Conservation (phyloP, 2,113 vertebrate genomes). For the Oenanthe melanoleuca region DNA sequence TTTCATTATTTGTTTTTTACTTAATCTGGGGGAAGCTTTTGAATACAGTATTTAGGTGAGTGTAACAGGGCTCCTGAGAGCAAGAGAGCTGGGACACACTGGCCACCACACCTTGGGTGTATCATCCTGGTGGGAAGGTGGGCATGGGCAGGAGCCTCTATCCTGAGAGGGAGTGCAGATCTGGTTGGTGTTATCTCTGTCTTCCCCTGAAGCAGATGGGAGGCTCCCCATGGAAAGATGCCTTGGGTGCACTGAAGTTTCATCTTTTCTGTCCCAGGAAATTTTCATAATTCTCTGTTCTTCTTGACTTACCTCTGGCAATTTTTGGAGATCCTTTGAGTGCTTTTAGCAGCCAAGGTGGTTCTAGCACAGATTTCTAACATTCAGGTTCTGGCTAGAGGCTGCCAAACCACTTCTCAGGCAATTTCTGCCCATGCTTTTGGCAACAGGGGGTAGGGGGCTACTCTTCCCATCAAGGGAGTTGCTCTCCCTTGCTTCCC, state of each 20-base stretch:
- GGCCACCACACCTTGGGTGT: accelerated
- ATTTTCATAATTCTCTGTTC: neutral
- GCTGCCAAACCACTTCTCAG: neutral
- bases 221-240: neutral
- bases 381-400: neutral
- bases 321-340: neutral
- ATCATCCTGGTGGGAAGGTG: neutral
- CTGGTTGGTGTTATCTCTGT: accelerated
- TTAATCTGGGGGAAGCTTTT: neutral
- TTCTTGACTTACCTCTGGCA: neutral
- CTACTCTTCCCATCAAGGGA: neutral
- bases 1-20: conserved; percentile 7
- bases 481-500: neutral
- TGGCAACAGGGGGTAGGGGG: neutral
- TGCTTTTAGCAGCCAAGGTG: neutral
- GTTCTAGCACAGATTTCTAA: neutral
- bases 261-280: accelerated
- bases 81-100: neutral
- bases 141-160: neutral
- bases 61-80: neutral
- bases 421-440: neutral
- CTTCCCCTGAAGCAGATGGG: neutral
- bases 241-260: accelerated
- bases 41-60: neutral
- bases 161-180: neutral